A percentile compares a stretch with the other conserved stretches of the same genome.
phyloP scores from a whole-genome alignment of 2,113 vertebrate species.

The Capricornis sumatraensis region DNA sequence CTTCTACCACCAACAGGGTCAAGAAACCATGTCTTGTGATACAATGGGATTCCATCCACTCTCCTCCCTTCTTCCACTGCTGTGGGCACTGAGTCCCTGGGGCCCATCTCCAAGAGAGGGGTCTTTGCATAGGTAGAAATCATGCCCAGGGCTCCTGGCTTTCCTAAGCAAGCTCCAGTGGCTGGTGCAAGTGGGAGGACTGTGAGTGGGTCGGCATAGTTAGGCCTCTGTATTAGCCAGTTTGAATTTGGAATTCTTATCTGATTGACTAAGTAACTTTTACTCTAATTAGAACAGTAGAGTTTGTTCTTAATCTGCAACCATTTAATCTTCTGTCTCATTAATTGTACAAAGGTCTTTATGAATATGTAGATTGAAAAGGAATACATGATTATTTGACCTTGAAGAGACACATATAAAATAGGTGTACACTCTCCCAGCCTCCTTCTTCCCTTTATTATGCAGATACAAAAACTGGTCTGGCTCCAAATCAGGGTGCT shows the following conservation, averaged over 20 bases:
- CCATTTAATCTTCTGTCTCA: constrained; percentile 81
- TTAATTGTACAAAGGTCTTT: constrained; percentile 71
- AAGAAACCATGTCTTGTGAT: background rate
- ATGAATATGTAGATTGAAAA: constrained; percentile 81
- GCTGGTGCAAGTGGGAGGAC: background rate
- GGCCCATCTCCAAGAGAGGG: background rate
- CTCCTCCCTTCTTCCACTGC: background rate
- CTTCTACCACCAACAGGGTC: background rate
- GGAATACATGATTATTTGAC: constrained; percentile 72
- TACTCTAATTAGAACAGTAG: constrained; percentile 79
- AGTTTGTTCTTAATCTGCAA: constrained; percentile 78
- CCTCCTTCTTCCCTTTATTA: constrained; percentile 69
- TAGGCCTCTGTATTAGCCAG: background rate
- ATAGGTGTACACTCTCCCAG: constrained; percentile 63
- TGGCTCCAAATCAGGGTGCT: constrained; percentile 68
- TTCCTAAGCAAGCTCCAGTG: background rate
- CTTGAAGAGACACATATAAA: constrained; percentile 75
- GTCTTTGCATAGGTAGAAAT: background rate
- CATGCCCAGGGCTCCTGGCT: background rate
- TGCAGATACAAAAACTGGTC: constrained; percentile 72
- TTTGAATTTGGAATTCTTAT: constrained; percentile 79
- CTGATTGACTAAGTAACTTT: constrained; percentile 79
- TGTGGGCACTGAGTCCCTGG: background rate
- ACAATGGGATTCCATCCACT: background rate
- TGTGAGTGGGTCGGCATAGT: background rate